Evolutionary conservation across 2,888 invertebrate genomes (phyloP).

Genomic region (Eurois occulta): DNA sequence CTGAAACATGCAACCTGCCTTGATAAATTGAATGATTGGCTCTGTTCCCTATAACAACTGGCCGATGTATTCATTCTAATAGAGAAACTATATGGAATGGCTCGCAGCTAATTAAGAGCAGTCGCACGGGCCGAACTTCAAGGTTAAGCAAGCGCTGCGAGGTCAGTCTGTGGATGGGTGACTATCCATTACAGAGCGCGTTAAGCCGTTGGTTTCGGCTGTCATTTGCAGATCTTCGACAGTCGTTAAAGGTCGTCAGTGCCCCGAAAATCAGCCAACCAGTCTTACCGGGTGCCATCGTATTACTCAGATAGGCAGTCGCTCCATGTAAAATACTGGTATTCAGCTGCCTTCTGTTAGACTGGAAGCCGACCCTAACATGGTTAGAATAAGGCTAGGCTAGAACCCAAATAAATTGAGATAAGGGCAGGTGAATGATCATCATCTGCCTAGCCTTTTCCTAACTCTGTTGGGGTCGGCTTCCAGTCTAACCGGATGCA

Average conservation of each 20-base stretch:
- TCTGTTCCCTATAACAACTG: neutral
- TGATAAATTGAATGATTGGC: slow-evolving; percentile 34
- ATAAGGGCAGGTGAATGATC: neutral
- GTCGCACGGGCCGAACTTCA: neutral
- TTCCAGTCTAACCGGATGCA: no score
- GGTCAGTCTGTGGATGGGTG: neutral
- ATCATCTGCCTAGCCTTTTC: no score
- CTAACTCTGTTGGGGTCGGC: no score
- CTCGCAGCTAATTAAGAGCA: neutral
- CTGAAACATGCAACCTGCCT: slow-evolving; percentile 45
- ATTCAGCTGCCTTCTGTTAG: neutral
- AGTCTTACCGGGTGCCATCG: neutral
- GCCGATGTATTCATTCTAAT: neutral
- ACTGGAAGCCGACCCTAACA: neutral
- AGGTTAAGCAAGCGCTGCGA: neutral
- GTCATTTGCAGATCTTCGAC: neutral
- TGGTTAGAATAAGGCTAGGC: neutral
- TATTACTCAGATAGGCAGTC: neutral
- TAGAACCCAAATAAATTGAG: neutral
- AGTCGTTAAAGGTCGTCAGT: neutral
- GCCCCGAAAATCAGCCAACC: neutral
- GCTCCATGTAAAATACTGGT: neutral
- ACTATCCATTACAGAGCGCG: neutral
- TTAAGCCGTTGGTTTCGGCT: neutral
- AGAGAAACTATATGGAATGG: neutral